A percentile compares a stretch with the other conserved stretches of the same genome.
phyloP scores from a whole-genome alignment of 2,113 vertebrate genomes.

The Strix aluco region DNA sequence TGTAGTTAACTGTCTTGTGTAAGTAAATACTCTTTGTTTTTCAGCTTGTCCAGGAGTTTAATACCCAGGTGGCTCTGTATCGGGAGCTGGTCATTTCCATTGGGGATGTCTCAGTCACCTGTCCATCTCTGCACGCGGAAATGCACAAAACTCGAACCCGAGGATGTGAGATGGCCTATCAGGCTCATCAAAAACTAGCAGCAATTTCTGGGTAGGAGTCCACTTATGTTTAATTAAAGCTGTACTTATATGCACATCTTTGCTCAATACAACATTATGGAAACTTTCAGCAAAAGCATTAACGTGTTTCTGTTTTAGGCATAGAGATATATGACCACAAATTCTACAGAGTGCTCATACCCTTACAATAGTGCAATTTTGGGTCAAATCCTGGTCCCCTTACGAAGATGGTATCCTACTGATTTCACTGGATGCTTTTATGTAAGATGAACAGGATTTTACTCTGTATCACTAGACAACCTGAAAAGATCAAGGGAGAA shows the following conservation, averaged over 20 bases:
- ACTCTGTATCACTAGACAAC: fast-evolving
- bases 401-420: neutral
- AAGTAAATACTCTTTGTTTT: conserved; percentile 61
- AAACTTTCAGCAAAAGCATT: neutral
- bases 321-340: neutral
- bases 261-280: neutral
- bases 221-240: neutral
- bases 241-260: neutral
- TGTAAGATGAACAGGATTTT: neutral
- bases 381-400: neutral
- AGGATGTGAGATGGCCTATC: conserved; percentile 92
- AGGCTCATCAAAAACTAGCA: conserved; percentile 92
- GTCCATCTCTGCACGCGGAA: conserved; percentile 86
- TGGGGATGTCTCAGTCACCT: conserved; percentile 90
- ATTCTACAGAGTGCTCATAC: neutral
- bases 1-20: neutral
- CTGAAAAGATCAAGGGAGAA: neutral
- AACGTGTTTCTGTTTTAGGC: neutral
- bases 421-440: neutral
- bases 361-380: neutral
- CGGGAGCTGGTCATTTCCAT: conserved; percentile 97
- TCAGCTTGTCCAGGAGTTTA: conserved; percentile 98
- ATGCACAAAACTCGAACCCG: conserved; percentile 92
- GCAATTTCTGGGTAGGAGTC: conserved; percentile 92
- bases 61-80: conserved; percentile 95